These are phyloP conservation scores for Centroberyx gerrardi DNA, from an alignment of 2,797 vertebrate species.

Conservation along the genomic window DNA sequence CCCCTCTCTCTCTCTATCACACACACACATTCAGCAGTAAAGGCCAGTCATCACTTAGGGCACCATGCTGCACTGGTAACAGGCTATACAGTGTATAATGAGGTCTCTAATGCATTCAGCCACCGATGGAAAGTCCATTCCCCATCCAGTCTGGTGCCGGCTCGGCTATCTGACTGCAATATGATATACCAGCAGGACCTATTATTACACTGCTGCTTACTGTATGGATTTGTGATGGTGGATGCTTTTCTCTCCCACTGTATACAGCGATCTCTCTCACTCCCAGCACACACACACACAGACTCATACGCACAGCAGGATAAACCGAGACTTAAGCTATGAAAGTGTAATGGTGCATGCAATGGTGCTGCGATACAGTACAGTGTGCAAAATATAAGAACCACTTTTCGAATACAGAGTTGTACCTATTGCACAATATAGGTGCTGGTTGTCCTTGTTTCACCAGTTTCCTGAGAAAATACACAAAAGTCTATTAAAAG, in stretches of 20 bases:
- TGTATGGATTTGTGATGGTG: conserved; percentile 39
- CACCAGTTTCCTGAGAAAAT: not conserved
- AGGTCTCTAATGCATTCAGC: conserved; percentile 73
- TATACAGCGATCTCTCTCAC: not conserved
- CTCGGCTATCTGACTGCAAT: conserved; percentile 64
- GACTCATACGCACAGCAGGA: not conserved
- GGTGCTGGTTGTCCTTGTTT: not conserved
- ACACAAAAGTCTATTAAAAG: too few species aligned
- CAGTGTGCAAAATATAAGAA: too few species aligned
- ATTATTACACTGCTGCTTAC: conserved; percentile 53
- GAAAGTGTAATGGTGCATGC: too few species aligned
- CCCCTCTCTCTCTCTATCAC: conserved; percentile 1
- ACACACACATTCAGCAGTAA: conserved; percentile 19
- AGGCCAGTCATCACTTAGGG: conserved; percentile 41
- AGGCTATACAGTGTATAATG: conserved; percentile 59
- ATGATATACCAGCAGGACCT: conserved; percentile 45
- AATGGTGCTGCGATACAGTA: too few species aligned
- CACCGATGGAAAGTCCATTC: conserved; percentile 67
- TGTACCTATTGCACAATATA: too few species aligned
- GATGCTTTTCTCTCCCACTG: conserved; percentile 25
- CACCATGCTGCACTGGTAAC: conserved; percentile 49
- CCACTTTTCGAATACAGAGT: too few species aligned
- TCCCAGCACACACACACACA: not conserved
- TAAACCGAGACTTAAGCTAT: too few species aligned
- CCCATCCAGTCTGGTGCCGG: conserved; percentile 55